phyloP scores from a whole-genome alignment of 2,113 vertebrate genomes.

The Oreotrochilus melanogaster region DNA sequence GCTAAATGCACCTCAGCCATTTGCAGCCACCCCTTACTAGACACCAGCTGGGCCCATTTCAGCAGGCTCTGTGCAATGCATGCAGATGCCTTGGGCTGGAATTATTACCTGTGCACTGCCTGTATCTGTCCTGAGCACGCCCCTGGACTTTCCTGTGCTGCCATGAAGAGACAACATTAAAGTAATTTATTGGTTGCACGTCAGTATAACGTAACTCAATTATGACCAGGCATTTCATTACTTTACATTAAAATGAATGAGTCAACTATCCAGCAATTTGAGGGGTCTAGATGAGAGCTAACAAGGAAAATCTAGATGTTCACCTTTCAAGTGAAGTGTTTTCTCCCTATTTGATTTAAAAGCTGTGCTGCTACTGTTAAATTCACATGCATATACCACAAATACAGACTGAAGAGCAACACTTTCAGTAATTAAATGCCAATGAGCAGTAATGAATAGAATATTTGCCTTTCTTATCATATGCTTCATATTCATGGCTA shows the following conservation, averaged over 20 bases:
- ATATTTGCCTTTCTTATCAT: neutral
- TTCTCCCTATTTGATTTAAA: neutral
- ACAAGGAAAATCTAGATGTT: neutral
- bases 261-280: neutral
- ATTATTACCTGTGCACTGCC: neutral
- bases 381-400: neutral
- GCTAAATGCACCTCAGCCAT: neutral
- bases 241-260: neutral
- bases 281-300: neutral
- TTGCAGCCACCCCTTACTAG: neutral
- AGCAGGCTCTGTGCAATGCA: neutral
- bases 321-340: neutral
- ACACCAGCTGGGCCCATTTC: neutral
- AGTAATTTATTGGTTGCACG: fast-evolving
- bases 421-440: neutral
- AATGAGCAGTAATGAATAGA: neutral
- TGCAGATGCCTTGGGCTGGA: neutral
- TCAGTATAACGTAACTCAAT: neutral
- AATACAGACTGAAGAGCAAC: neutral
- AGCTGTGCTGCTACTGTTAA: neutral
- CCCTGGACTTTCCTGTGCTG: neutral
- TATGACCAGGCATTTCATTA: neutral
- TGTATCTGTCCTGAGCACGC: fast-evolving
- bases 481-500: neutral
- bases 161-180: neutral